These are phyloP conservation scores for Athalia circularis DNA, from an alignment of 2,888 invertebrate genomes.

Conservation along the genomic window DNA sequence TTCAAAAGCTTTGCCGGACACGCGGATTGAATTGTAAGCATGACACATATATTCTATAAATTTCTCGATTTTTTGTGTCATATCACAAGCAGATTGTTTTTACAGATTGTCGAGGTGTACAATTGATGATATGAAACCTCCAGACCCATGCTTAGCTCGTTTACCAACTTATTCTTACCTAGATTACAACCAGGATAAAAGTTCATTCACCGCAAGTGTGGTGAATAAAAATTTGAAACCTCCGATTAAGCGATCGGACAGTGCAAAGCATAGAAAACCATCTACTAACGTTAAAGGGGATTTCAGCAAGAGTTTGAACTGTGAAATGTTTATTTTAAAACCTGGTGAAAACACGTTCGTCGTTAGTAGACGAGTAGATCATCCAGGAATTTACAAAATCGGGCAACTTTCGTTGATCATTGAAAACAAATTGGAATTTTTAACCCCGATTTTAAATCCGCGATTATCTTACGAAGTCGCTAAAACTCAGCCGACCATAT, in stretches of 20 bases:
- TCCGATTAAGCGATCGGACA: conserved; percentile 82
- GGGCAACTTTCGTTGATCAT: conserved; percentile 82
- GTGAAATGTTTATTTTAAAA: conserved; percentile 76
- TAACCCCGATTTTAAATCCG: conserved; percentile 80
- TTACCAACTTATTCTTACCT: conserved; percentile 83
- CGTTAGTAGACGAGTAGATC: conserved; percentile 78
- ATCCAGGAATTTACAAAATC: conserved; percentile 83
- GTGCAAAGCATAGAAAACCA: conserved; percentile 82
- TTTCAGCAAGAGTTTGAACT: conserved; percentile 78
- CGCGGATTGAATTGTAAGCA: conserved; percentile 70
- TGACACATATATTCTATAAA: conserved; percentile 56
- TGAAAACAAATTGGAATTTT: conserved; percentile 82
- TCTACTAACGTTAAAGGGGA: conserved; percentile 81
- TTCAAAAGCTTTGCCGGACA: conserved; percentile 74
- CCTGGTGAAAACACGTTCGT: conserved; percentile 82
- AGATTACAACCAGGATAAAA: conserved; percentile 89
- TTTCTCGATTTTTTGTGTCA: conserved; percentile 67
- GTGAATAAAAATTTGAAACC: conserved; percentile 82
- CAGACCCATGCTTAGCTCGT: conserved; percentile 78
- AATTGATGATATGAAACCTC: conserved; percentile 78
- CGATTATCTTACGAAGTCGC: conserved; percentile 77
- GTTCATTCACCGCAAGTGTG: conserved; percentile 84
- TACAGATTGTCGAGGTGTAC: conserved; percentile 76
- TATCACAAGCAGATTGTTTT: neutral
- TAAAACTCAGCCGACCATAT: conserved; percentile 76